Base-by-base conservation (phyloP, 2,888 invertebrate genomes). In the Amphipoea lucens region DNA sequence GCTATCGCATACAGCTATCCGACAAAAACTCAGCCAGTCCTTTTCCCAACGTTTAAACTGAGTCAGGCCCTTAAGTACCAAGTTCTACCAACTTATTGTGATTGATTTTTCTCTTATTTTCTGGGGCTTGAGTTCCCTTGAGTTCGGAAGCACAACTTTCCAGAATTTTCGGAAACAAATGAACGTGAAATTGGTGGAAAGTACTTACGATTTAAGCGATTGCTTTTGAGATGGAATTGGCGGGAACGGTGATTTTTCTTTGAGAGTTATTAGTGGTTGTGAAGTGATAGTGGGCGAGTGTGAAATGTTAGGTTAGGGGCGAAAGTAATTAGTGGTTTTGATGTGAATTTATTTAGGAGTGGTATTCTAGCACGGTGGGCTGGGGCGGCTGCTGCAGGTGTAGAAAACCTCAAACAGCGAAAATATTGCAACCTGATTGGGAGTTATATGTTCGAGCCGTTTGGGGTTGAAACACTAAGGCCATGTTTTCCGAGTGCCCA, bases 71-170 rank as follows among this genome's bases (percentile, higher is more conserved):
- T 87, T 90, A 89, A 90, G 90, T 90, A 88, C 87, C 84, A 90
- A 90, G 90, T 90, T 90, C 78, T 70, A 84, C 67, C 78, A 89
- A 88, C 83, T 89, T 89, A 87, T 88, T 89, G 84, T 90, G 90
- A 90, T 90, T 89, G 89, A 89, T 89, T 89, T 88, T 88, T 87
- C 84, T 88, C 83, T 83, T 86, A 88, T 81, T 84, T 86, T 80
- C 87, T 84, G 86, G 76, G 51, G 63, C 63, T 83, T 83, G 83
- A 66, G 71, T 73, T 80, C 40, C 80, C 74, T 76, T 82, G 76
- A 71, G 69, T 71, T 79, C 36, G 54, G 83, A 54, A 80, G 81
- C n/a, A 62, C n/a, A 71, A 71, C 42, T 87, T 88, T 65, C 66
- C 62, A 77, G 83, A 83, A 79, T 48, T 82, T 86, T 85, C 67